These are phyloP conservation scores for Pseudomyrmex cubaensis DNA, from an alignment of 1,140 invertebrate species.

Conservation along the genomic window DNA sequence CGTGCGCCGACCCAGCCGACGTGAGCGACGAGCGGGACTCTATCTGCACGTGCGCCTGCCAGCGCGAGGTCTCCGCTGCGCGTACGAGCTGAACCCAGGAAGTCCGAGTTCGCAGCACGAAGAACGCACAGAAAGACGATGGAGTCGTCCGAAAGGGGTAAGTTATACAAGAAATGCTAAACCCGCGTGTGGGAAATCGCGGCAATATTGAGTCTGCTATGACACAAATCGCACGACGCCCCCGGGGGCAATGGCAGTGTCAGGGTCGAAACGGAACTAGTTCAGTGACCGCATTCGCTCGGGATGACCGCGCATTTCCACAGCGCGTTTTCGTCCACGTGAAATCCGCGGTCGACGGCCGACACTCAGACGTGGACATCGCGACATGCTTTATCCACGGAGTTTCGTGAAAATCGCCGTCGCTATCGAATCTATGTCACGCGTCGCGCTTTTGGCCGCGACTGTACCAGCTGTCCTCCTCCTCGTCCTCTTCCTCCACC, in stretches of 20 bases:
- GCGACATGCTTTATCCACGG: conserved; percentile 26
- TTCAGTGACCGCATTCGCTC: conserved; percentile 82
- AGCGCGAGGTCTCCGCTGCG: conserved; percentile 2
- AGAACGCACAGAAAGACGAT: conserved; percentile 67
- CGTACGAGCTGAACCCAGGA: background rate
- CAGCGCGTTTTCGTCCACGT: background rate
- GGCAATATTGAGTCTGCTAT: conserved; percentile 76
- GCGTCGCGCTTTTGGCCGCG: conserved; percentile 73
- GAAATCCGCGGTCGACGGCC: background rate
- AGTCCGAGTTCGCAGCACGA: conserved; percentile 3
- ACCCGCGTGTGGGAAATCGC: conserved; percentile 48
- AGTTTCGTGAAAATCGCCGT: conserved; percentile 57
- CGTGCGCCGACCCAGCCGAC: conserved; percentile 43
- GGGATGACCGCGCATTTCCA: conserved; percentile 27
- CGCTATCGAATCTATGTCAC: conserved; percentile 77
- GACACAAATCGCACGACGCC: conserved; percentile 76
- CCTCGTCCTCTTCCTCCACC: conserved; percentile 23
- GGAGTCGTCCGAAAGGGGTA: conserved; percentile 83
- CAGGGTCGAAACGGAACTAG: conserved; percentile 84
- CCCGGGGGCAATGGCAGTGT: conserved; percentile 84
- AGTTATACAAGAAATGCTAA: conserved; percentile 68
- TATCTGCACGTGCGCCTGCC: conserved; percentile 43
- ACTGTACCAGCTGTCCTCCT: conserved; percentile 74
- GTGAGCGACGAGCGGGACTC: conserved; percentile 46
- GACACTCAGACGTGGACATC: conserved; percentile 1